Conservation (phyloP, 1,140 invertebrate species). For the Asbolus verrucosus region DNA sequence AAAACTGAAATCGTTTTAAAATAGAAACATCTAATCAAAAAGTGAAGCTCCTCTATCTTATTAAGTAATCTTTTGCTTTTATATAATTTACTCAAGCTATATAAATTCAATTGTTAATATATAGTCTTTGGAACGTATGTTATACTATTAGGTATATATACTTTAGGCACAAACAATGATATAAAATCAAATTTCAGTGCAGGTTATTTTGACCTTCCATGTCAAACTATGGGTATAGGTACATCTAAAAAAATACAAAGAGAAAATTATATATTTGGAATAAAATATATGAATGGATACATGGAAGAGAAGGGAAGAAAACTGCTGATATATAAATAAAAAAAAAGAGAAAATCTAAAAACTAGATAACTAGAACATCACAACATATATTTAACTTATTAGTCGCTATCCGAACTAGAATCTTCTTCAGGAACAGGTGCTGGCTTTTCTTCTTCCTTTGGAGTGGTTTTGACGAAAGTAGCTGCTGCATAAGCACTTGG, state of each 20-base stretch:
- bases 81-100: neutral
- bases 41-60: constrained; percentile 3
- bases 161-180: constrained; percentile 25
- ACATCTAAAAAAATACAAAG: too few species aligned
- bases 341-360: constrained; percentile 6
- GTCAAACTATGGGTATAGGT: too few species aligned
- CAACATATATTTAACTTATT: constrained; percentile 39
- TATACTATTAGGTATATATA: constrained; percentile 4
- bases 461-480: constrained; percentile 67
- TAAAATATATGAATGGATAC: too few species aligned
- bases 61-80: neutral
- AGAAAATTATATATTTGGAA: too few species aligned
- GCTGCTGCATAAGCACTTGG: constrained; percentile 82
- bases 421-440: constrained; percentile 63
- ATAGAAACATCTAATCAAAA: constrained; percentile 2
- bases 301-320: too few species aligned
- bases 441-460: constrained; percentile 66
- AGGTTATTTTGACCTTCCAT: too few species aligned
- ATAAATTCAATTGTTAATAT: neutral
- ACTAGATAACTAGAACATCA: neutral
- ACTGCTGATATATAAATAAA: too few species aligned
- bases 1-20: constrained; percentile 25
- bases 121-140: too few species aligned
- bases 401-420: constrained; percentile 68
- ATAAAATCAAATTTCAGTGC: neutral